phyloP scores from a whole-genome alignment of 2,113 vertebrate species.

The Ondatra zibethicus region DNA sequence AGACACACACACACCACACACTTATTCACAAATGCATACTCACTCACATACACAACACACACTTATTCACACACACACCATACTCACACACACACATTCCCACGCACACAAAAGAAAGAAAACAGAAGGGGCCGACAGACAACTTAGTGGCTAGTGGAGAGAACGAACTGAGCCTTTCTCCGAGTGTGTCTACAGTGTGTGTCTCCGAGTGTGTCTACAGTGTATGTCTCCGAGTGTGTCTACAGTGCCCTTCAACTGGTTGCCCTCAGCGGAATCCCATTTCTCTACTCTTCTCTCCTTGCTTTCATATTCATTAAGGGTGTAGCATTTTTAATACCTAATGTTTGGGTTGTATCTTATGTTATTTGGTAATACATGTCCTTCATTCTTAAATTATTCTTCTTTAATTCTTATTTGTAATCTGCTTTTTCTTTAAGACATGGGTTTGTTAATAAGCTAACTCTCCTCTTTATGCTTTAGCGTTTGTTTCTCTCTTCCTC shows the following conservation, averaged over 20 bases:
- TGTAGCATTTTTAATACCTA: constrained; percentile 5
- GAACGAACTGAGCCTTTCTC: background rate
- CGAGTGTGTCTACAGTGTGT: no score
- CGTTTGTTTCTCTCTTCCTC: background rate
- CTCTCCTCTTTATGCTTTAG: background rate
- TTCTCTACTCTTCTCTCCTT: background rate
- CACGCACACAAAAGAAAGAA: background rate
- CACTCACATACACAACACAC: background rate
- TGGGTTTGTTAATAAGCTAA: background rate
- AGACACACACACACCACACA: background rate
- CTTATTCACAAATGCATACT: background rate
- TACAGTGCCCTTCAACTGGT: background rate
- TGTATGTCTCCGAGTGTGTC: no score
- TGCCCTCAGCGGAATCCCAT: background rate
- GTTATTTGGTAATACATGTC: background rate
- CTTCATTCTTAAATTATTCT: background rate
- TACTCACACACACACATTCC: background rate
- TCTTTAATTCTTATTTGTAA: constrained; percentile 21
- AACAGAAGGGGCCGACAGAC: background rate
- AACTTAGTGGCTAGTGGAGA: background rate
- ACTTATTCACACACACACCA: background rate
- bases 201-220: no score
- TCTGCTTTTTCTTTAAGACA: background rate
- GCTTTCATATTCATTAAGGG: background rate
- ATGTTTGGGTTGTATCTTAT: constrained; percentile 6